Base-by-base conservation (phyloP, 2,113 vertebrate species). In the Hassar affinis region DNA sequence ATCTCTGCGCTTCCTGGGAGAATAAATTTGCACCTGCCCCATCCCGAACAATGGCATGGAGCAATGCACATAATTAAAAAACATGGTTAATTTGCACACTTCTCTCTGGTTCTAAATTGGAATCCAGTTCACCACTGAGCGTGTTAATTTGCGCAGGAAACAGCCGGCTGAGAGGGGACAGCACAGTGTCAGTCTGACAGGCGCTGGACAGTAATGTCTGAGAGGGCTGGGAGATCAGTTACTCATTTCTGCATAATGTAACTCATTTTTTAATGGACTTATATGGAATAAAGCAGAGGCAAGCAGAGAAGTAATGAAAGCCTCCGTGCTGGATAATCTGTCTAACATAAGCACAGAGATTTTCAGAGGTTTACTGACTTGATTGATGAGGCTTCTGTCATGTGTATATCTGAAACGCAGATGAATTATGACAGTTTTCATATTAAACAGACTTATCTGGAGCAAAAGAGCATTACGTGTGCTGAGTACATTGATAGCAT, bases 61-160 rank as follows among this genome's bases (percentile, higher is more conserved):
- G 95, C 93, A 91, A 92, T 91, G 94, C 95, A 94, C 96, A 97
- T 98, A 93, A 99, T 98, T 98, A 98, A 95, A 96, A 97, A 94
- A 94, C 93, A 94, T 93, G 94, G 94, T 94, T 98, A 97, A 99
- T 99, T 99, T 98, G 94, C 96, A 96, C 95, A 95, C 94, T 92
- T 92, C 93, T 82, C 91, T 91, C 95, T 92, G 94, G 95, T 61
- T 94, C 94, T 95, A 96, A 97, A 97, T 95, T 95, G 93, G 95
- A 98, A 94, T 94, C 94, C 93, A 95, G 95, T 97, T 97, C 96
- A 96, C 97, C 95, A 96, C 97, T 96, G 97, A 94, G 97, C 95
- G 95, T 97, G 96, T 97, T 99, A 97, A 98, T 99, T 99, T 97
- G 94, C 92, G 89, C 94, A 95, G 97, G 96, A 98, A 96, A 95